Percentiles rank a stretch among this genome's conserved stretches.
Conservation (phyloP, 2,797 vertebrate genomes). For the Premnoplex brunnescens region DNA sequence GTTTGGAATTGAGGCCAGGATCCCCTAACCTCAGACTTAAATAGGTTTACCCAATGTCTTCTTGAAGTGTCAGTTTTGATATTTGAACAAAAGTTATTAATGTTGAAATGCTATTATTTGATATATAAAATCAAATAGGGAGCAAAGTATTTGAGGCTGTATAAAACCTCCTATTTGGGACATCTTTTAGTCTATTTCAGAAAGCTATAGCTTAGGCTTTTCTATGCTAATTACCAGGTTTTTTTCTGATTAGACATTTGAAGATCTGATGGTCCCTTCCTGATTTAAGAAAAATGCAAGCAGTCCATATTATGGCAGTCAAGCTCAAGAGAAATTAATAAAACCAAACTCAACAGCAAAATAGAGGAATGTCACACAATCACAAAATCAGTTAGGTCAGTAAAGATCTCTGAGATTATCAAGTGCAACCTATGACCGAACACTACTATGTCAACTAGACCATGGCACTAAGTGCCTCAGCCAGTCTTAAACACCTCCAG, state of each 20-base stretch:
- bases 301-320: not conserved
- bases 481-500: too few species aligned
- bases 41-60: not conserved
- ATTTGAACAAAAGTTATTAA: not conserved
- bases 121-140: not conserved
- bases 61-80: not conserved
- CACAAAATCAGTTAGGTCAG: too few species aligned
- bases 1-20: not conserved
- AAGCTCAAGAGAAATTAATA: not conserved
- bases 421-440: too few species aligned
- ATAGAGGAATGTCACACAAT: not conserved
- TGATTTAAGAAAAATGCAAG: not conserved
- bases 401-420: too few species aligned
- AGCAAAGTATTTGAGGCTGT: not conserved
- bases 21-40: not conserved
- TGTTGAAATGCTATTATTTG: not conserved
- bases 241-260: slow-evolving; percentile 1
- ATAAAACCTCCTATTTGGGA: not conserved
- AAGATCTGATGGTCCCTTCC: not conserved
- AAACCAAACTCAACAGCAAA: not conserved
- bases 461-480: too few species aligned
- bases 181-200: not conserved
- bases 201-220: not conserved
- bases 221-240: not conserved
- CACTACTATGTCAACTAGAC: too few species aligned